Percentiles rank a stretch among this genome's conserved stretches.
Evolutionary conservation across 2,888 invertebrate genomes (phyloP).

Genomic region (Linnaemya tessellans): DNA sequence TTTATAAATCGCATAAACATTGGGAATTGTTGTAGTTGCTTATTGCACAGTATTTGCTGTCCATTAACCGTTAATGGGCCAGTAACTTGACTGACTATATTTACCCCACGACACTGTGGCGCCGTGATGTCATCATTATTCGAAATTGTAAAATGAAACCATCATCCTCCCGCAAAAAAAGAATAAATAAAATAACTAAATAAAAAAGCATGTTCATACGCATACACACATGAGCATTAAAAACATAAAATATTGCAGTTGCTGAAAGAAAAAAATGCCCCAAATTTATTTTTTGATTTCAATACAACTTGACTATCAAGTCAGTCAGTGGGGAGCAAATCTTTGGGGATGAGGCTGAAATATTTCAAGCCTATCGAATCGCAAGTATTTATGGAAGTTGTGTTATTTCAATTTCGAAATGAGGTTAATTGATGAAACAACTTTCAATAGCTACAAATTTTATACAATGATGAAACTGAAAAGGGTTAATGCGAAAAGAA

Average conservation of each 20-base stretch:
- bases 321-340: not conserved
- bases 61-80: constrained; percentile 27
- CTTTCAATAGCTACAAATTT: not conserved
- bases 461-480: not conserved
- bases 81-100: constrained; percentile 36
- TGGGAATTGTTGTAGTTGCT: constrained; percentile 2
- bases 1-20: not conserved
- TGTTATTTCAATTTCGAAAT: constrained; percentile 41
- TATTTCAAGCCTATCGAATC: constrained; percentile 3
- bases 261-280: not conserved
- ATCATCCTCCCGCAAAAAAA: not conserved
- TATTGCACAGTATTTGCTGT: constrained; percentile 1
- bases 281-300: constrained; percentile 33
- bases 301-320: constrained; percentile 12
- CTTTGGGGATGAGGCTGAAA: not conserved
- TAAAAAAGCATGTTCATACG: not conserved
- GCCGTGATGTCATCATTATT: constrained; percentile 66
- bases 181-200: not conserved
- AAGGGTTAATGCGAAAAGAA: not conserved
- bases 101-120: constrained; percentile 62
- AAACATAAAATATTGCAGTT: constrained; percentile 21
- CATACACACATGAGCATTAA: not conserved
- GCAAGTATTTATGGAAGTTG: constrained; percentile 47
- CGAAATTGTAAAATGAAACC: constrained; percentile 44
- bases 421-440: constrained; percentile 50